Percentiles rank a stretch among this genome's conserved stretches.
These are phyloP conservation scores for Oryzias dopingdopingensis DNA, from an alignment of 2,797 vertebrate species.

Conservation along the genomic window DNA sequence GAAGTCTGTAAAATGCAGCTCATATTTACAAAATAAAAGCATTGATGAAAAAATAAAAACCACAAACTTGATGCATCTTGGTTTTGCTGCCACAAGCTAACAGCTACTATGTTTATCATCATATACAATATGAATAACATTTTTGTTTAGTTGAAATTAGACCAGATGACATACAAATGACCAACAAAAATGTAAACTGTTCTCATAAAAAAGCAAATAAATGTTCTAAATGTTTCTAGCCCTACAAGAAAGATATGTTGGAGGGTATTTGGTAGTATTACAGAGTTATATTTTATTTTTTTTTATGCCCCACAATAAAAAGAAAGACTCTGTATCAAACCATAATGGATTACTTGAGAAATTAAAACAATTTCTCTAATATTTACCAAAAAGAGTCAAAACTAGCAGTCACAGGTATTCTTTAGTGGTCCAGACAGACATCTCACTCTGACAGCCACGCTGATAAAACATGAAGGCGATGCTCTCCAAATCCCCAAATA, in stretches of 20 bases:
- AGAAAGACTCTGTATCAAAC: slow-evolving; percentile 18
- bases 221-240: neutral
- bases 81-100: no score
- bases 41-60: no score
- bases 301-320: slow-evolving; percentile 13
- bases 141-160: no score
- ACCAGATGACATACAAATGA: no score
- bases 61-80: no score
- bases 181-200: no score
- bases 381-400: slow-evolving; percentile 24
- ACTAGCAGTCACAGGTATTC: slow-evolving; percentile 21
- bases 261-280: neutral
- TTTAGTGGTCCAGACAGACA: slow-evolving; percentile 27
- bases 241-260: neutral
- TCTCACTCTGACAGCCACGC: slow-evolving; percentile 9
- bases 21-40: slow-evolving; percentile 23
- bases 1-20: slow-evolving; percentile 12
- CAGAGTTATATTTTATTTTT: no score
- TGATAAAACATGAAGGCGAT: slow-evolving; percentile 9
- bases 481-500: slow-evolving; percentile 26
- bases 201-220: neutral
- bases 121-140: no score
- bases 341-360: slow-evolving; percentile 14
- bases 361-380: slow-evolving; percentile 12
- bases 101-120: no score